These are phyloP conservation scores for Leptestheria dahalacensis DNA, from an alignment of 1,140 invertebrate species.

Conservation along the genomic window DNA sequence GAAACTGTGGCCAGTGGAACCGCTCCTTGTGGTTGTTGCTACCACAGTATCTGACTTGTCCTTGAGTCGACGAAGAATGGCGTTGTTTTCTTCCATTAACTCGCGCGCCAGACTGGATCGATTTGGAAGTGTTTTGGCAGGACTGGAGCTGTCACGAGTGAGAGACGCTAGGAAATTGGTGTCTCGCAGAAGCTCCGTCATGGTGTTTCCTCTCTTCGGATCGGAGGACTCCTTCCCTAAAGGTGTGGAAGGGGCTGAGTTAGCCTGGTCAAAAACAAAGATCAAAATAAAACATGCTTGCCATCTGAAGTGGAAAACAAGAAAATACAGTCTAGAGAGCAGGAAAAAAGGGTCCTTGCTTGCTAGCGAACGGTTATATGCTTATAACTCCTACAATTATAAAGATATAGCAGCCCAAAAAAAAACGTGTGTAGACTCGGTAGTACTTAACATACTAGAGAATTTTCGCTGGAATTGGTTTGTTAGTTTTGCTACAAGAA, in stretches of 20 bases:
- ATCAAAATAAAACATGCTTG: neutral
- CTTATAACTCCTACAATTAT: too few species aligned
- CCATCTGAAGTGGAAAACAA: too few species aligned
- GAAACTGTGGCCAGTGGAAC: neutral
- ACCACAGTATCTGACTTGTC: neutral
- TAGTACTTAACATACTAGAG: too few species aligned
- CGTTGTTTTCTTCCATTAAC: constrained; percentile 2
- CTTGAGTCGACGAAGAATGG: neutral
- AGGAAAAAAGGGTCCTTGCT: too few species aligned
- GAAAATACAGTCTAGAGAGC: too few species aligned
- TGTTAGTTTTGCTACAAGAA: too few species aligned
- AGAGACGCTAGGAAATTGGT: neutral
- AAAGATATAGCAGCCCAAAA: too few species aligned
- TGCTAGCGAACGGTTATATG: too few species aligned
- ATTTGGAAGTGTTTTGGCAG: neutral
- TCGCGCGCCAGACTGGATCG: constrained; percentile 2
- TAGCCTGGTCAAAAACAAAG: neutral
- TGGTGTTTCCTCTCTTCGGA: neutral
- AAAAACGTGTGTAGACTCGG: too few species aligned
- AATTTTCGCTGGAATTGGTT: too few species aligned
- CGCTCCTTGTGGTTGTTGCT: neutral
- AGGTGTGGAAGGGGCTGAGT: neutral
- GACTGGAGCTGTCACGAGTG: neutral
- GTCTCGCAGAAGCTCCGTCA: neutral
- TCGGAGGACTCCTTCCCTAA: neutral